Conservation (phyloP, 2,113 vertebrate genomes). For the Microtus oregoni region DNA sequence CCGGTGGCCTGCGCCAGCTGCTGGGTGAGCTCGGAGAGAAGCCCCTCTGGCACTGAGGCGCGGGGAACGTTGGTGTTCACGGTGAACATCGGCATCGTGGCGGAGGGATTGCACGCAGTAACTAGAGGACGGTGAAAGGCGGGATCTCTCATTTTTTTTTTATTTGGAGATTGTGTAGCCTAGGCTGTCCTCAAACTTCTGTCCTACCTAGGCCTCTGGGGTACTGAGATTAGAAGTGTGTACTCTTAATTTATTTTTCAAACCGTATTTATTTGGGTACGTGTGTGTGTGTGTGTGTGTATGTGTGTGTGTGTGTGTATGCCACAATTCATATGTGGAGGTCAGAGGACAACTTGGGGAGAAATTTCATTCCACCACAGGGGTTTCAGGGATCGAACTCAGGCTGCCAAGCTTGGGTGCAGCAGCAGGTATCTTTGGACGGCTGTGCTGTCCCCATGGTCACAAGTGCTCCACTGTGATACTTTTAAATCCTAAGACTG, state of each 20-base stretch:
- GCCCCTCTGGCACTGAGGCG: too few relatives aligned
- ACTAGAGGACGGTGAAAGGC: too few relatives aligned
- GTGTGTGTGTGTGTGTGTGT: too few relatives aligned
- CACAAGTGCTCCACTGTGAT: rapidly evolving
- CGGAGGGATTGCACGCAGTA: too few relatives aligned
- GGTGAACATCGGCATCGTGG: too few relatives aligned
- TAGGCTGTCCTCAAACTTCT: not conserved
- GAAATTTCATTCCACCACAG: not conserved
- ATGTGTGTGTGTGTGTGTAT: too few relatives aligned
- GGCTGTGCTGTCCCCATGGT: not conserved
- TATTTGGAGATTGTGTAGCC: not conserved
- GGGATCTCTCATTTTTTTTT: too few relatives aligned
- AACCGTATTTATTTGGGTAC: not conserved
- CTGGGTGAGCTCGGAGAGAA: too few relatives aligned
- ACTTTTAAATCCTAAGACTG: not conserved
- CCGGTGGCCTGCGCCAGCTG: too few relatives aligned
- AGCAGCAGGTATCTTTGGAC: not conserved
- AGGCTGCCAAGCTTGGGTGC: not conserved
- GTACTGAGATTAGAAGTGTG: not conserved
- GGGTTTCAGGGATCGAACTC: not conserved
- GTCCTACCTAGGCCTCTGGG: not conserved
- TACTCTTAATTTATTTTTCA: not conserved
- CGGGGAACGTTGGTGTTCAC: too few relatives aligned
- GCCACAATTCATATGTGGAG: not conserved
- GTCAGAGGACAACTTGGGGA: not conserved